These are phyloP conservation scores for Corvus moneduloides DNA, from an alignment of 2,113 vertebrate species.

Conservation along the genomic window DNA sequence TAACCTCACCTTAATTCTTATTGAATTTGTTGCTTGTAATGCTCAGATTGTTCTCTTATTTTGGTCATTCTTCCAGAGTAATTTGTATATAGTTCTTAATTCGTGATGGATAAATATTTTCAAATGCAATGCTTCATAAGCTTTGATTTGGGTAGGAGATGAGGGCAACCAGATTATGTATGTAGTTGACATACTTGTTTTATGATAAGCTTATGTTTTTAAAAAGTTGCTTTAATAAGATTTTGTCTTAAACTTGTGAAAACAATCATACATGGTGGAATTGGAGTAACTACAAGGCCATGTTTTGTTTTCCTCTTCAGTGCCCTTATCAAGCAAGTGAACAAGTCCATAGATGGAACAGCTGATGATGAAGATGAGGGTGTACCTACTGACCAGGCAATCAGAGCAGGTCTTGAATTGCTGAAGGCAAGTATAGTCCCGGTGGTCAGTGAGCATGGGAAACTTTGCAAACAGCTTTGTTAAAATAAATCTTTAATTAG, in stretches of 20 bases:
- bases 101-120: not conserved
- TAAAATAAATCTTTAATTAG: not conserved
- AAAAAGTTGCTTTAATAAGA: not conserved
- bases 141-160: not conserved
- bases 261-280: not conserved
- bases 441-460: not conserved
- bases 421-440: slow-evolving; percentile 77
- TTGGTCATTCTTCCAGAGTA: not conserved
- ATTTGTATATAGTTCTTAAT: not conserved
- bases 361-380: slow-evolving; percentile 90
- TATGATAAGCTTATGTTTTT: not conserved
- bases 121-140: not conserved
- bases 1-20: not conserved
- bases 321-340: slow-evolving; percentile 89
- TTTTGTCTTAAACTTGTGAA: not conserved
- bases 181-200: not conserved
- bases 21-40: not conserved
- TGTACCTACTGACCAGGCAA: slow-evolving; percentile 85
- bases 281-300: not conserved
- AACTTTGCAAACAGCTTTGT: not conserved
- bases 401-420: slow-evolving; percentile 86
- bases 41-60: not conserved
- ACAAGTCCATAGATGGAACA: slow-evolving; percentile 89
- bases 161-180: not conserved
- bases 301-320: slow-evolving; percentile 57